phyloP scores from a whole-genome alignment of 2,113 vertebrate species.

The Dasypus novemcinctus region DNA sequence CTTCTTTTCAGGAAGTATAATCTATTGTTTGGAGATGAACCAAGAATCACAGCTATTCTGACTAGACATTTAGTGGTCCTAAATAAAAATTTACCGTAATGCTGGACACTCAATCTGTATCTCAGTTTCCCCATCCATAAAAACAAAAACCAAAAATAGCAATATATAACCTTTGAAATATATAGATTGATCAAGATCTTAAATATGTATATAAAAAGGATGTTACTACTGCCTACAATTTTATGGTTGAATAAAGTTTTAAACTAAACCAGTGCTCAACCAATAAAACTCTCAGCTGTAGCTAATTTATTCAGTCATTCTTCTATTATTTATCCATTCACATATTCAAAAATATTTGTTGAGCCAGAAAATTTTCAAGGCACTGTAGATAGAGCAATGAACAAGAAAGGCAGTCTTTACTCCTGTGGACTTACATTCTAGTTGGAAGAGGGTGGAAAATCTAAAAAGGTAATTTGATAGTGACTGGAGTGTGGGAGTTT shows the following conservation, averaged over 20 bases:
- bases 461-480: not conserved
- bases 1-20: slow-evolving; percentile 27
- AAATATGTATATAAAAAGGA: not conserved
- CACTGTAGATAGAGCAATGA: not conserved
- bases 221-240: not conserved
- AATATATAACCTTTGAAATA: slow-evolving; percentile 25
- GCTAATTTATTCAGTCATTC: not conserved
- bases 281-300: not conserved
- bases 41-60: slow-evolving; percentile 34
- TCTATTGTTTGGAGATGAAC: not conserved
- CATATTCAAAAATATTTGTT: not conserved
- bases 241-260: not conserved
- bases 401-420: not conserved
- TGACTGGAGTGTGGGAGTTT: not conserved
- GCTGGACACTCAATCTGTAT: not conserved
- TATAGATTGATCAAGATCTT: not conserved
- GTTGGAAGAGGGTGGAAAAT: not conserved
- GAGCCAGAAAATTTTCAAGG: not conserved
- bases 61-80: slow-evolving; percentile 35
- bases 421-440: not conserved
- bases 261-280: not conserved
- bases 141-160: not conserved
- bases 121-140: slow-evolving; percentile 29
- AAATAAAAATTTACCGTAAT: not conserved
- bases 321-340: not conserved